Evolutionary conservation across 2,113 vertebrate species (phyloP).

Genomic region (Cynoglossus semilaevis): DNA sequence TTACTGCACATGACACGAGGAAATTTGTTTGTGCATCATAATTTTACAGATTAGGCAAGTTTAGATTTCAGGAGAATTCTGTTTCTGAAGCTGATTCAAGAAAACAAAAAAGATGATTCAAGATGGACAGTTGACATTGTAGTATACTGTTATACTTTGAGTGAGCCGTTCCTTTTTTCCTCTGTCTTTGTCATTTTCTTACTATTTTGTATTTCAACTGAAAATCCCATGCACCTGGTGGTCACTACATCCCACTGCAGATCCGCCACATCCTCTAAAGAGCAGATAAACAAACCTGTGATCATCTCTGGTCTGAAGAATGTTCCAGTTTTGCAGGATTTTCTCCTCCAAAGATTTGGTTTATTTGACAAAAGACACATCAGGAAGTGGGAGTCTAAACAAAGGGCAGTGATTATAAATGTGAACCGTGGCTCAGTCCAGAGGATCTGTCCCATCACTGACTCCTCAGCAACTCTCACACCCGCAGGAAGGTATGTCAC

Average conservation of each 20-base stretch:
- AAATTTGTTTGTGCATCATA: no score
- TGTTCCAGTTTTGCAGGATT: slow-evolving; percentile 45
- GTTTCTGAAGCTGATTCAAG: no score
- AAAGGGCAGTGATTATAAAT: slow-evolving; percentile 63
- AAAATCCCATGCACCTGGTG: no score
- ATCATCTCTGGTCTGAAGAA: slow-evolving; percentile 34
- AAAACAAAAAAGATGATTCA: no score
- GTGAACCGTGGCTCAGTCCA: slow-evolving; percentile 39
- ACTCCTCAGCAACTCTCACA: not conserved
- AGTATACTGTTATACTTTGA: no score
- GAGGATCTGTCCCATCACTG: slow-evolving; percentile 19
- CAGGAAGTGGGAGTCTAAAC: slow-evolving; percentile 73
- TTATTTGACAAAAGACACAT: slow-evolving; percentile 74
- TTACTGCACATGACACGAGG: no score
- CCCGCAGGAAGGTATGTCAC: slow-evolving; percentile 19
- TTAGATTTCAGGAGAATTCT: no score
- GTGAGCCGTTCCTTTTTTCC: no score
- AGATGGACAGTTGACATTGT: no score
- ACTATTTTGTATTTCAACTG: no score
- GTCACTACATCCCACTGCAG: not conserved
- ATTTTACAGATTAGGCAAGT: no score
- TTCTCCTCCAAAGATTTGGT: slow-evolving; percentile 51
- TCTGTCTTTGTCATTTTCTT: no score
- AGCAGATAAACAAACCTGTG: slow-evolving; percentile 26
- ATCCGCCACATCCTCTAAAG: slow-evolving; percentile 39